phyloP scores from a whole-genome alignment of 2,113 vertebrate species.

The Toxotes jaculatrix region DNA sequence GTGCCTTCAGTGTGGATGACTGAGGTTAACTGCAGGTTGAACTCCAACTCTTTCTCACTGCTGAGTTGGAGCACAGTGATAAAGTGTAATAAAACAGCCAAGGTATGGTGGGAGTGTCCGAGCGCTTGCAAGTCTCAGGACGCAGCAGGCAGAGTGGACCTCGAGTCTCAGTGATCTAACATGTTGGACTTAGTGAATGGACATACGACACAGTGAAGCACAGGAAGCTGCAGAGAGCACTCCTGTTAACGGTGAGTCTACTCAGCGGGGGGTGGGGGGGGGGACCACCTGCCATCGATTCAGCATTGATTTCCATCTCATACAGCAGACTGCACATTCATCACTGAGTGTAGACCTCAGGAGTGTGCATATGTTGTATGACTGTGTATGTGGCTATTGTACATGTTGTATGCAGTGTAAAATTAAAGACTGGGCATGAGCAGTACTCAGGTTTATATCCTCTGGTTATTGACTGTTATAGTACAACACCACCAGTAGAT shows the following conservation, averaged over 20 bases:
- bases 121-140: background rate
- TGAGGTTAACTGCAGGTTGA: background rate
- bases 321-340: background rate
- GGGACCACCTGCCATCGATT: background rate
- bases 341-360: background rate
- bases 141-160: background rate
- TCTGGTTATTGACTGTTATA: background rate
- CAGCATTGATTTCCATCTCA: conserved; percentile 12
- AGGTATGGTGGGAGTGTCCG: background rate
- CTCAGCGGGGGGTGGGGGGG: background rate
- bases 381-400: too few species aligned
- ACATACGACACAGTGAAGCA: background rate
- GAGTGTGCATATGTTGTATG: background rate
- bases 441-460: background rate
- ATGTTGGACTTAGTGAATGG: background rate
- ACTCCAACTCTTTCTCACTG: background rate
- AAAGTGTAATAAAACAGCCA: background rate
- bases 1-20: background rate
- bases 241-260: background rate
- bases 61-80: background rate
- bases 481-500: background rate
- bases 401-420: too few species aligned
- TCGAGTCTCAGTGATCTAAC: background rate
- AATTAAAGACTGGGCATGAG: background rate
- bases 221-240: background rate